Percentiles rank a stretch among this genome's conserved stretches.
phyloP scores from a whole-genome alignment of 2,113 vertebrate species.

The Corythaeola cristata region DNA sequence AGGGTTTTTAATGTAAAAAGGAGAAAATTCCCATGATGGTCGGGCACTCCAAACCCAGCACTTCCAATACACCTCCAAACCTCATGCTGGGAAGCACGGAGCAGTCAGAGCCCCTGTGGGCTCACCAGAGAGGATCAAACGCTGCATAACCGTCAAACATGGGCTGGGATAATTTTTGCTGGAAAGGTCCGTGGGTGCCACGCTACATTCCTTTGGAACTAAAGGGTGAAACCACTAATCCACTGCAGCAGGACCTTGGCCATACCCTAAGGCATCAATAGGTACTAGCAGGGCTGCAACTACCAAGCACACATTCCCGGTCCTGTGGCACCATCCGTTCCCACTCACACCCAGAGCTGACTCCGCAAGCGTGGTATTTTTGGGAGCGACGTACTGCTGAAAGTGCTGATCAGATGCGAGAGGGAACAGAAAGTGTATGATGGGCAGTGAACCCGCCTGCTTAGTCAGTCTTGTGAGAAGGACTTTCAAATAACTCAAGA shows the following conservation, averaged over 20 bases:
- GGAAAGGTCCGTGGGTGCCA: not conserved
- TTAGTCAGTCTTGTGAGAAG: not conserved
- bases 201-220: rapidly evolving
- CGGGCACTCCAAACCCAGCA: not conserved
- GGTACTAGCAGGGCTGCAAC: not conserved
- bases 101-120: not conserved
- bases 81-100: not conserved
- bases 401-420: not conserved
- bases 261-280: not conserved
- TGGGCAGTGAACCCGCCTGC: not conserved
- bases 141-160: rapidly evolving
- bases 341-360: not conserved
- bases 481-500: slow-evolving; percentile 7
- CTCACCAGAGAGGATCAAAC: not conserved
- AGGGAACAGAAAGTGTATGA: not conserved
- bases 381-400: not conserved
- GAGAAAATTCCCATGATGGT: not conserved
- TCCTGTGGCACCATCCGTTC: rapidly evolving
- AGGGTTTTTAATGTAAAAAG: not conserved
- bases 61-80: not conserved
- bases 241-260: not conserved
- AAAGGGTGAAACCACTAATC: not conserved
- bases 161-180: not conserved
- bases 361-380: not conserved
- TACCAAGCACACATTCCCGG: not conserved